Evolutionary conservation across 2,113 vertebrate species (phyloP).

Genomic region (Marcusenius ussheri): DNA sequence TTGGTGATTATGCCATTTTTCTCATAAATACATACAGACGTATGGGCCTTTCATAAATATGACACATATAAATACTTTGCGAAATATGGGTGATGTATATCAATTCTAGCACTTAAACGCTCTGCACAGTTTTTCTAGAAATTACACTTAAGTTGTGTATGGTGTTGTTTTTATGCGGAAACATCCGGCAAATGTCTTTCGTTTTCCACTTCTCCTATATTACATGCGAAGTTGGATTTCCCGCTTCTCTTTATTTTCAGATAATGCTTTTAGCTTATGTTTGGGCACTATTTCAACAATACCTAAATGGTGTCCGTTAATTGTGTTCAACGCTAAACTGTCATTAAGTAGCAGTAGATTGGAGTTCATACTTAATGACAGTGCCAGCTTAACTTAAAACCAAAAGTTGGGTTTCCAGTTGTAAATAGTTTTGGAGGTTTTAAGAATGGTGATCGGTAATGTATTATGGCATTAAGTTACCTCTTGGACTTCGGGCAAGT

Average conservation of each 20-base stretch:
- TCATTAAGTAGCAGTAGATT: not conserved
- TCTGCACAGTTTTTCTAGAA: not conserved
- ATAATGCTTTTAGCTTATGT: not conserved
- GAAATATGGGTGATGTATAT: not conserved
- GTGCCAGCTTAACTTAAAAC: not conserved
- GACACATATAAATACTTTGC: not conserved
- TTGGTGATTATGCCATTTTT: not conserved
- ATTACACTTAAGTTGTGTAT: not conserved
- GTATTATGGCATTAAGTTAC: not conserved
- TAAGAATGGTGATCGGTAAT: not conserved
- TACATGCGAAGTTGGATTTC: not conserved
- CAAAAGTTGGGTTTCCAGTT: not conserved
- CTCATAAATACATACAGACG: not conserved
- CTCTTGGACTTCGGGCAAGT: conserved; percentile 9
- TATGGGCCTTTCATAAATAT: not conserved
- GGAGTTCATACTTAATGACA: not conserved
- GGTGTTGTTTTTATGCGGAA: not conserved
- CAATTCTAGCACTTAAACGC: not conserved
- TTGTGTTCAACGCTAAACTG: not conserved
- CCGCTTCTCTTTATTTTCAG: not conserved
- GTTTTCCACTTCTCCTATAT: not conserved
- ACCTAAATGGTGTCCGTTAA: not conserved
- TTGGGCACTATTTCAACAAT: not conserved
- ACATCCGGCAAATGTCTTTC: not conserved
- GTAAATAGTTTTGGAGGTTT: not conserved